Evolutionary conservation across 2,113 vertebrate species (phyloP).

Genomic region (Platysteira castanea): DNA sequence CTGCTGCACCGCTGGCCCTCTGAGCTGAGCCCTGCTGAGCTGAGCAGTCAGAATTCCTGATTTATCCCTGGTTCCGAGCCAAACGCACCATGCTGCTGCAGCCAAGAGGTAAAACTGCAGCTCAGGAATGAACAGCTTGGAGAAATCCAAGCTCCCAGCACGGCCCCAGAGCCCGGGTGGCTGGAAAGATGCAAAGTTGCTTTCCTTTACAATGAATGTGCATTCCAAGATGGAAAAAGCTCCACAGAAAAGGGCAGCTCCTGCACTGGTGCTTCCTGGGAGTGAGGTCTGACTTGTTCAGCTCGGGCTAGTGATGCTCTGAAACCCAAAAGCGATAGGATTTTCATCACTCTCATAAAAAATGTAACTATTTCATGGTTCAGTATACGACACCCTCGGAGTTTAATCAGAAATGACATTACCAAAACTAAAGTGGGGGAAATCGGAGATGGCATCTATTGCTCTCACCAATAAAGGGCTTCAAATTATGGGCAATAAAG

Average conservation of each 20-base stretch:
- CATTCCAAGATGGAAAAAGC: not conserved
- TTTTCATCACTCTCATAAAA: constrained; percentile 42
- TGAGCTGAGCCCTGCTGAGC: not conserved
- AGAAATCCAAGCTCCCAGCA: not conserved
- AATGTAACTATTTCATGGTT: constrained; percentile 36
- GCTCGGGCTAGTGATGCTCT: constrained; percentile 22
- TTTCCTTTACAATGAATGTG: not conserved
- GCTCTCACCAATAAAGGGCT: not conserved
- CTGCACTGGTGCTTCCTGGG: not conserved
- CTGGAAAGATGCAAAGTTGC: not conserved
- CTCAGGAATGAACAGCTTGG: not conserved
- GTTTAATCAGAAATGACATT: constrained; percentile 21
- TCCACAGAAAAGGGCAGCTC: not conserved
- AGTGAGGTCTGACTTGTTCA: not conserved
- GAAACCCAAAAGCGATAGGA: constrained; percentile 20
- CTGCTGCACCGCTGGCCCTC: not conserved
- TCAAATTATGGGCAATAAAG: not conserved
- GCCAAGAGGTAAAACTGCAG: not conserved
- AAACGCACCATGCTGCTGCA: not conserved
- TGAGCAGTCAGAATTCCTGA: not conserved
- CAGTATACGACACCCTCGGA: not conserved
- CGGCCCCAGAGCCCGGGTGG: not conserved
- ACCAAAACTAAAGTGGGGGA: not conserved
- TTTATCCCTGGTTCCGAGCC: not conserved
- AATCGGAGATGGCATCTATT: not conserved